These are phyloP conservation scores for Sarcophaga peregrina DNA, from an alignment of 1,140 invertebrate genomes.

Conservation along the genomic window DNA sequence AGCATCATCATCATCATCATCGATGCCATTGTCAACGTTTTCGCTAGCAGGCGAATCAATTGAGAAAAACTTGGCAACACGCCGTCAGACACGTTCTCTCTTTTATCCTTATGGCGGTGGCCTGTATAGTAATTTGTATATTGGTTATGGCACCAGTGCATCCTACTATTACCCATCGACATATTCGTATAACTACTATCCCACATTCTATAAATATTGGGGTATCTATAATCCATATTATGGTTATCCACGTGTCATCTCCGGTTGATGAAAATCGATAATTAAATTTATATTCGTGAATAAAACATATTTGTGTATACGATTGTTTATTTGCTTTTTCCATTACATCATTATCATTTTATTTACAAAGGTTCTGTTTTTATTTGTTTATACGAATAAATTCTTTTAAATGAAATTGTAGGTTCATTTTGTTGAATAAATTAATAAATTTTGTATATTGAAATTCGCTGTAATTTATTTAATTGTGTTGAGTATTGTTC, in stretches of 20 bases:
- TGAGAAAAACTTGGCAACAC: not conserved
- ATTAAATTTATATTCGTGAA: not conserved
- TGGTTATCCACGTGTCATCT: constrained; percentile 39
- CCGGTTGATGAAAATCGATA: constrained; percentile 16
- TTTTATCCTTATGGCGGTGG: constrained; percentile 15
- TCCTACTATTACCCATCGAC: constrained; percentile 14
- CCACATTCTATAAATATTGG: constrained; percentile 24
- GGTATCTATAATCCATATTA: constrained; percentile 25
- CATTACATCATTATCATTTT: too few species aligned
- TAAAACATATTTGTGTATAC: too few species aligned
- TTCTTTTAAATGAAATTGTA: too few species aligned
- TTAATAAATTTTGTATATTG: too few species aligned
- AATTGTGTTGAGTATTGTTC: too few species aligned
- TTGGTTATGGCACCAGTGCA: not conserved
- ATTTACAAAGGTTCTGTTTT: too few species aligned
- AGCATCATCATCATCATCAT: not conserved
- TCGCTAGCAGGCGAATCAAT: too few species aligned
- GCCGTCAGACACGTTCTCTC: constrained; percentile 23
- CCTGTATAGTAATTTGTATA: constrained; percentile 18
- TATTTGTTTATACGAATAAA: too few species aligned
- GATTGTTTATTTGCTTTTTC: too few species aligned
- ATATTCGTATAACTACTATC: constrained; percentile 1
- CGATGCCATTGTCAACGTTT: not conserved
- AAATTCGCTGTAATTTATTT: too few species aligned
- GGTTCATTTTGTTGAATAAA: too few species aligned